phyloP scores from a whole-genome alignment of 1,140 invertebrate genomes.

The Neuroterus valhalla region DNA sequence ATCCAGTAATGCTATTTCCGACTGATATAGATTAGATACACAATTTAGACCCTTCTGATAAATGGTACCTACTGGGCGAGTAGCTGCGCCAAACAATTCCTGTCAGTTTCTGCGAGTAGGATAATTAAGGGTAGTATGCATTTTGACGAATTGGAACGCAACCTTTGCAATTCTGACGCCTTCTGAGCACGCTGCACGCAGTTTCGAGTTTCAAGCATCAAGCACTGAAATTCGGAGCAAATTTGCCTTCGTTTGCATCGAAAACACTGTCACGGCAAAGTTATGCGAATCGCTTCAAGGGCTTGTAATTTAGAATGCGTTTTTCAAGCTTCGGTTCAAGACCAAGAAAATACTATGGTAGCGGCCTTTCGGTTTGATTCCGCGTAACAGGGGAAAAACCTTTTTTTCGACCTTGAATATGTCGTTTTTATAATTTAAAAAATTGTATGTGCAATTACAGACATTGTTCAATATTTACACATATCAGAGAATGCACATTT shows the following conservation, averaged over 20 bases:
- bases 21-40: slow-evolving; percentile 29
- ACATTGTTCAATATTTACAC: no score
- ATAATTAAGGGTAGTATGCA: slow-evolving; percentile 31
- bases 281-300: slow-evolving; percentile 3
- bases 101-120: slow-evolving; percentile 29
- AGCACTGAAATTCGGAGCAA: slow-evolving; percentile 1
- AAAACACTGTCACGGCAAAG: background rate
- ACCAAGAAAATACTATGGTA: no score
- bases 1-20: slow-evolving; percentile 28
- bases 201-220: background rate
- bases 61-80: slow-evolving; percentile 16
- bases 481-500: no score
- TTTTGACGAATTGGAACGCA: slow-evolving; percentile 24
- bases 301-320: slow-evolving; percentile 4
- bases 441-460: no score
- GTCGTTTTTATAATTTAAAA: no score
- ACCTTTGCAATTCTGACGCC: slow-evolving; percentile 19
- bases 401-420: no score
- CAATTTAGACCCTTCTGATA: slow-evolving; percentile 27
- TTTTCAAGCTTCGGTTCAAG: background rate
- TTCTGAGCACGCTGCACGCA: slow-evolving; percentile 27
- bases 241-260: slow-evolving; percentile 1
- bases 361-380: no score
- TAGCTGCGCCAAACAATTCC: slow-evolving; percentile 22
- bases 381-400: no score